Base-by-base conservation (phyloP, 2,888 invertebrate genomes). In the Heliconius sara region DNA sequence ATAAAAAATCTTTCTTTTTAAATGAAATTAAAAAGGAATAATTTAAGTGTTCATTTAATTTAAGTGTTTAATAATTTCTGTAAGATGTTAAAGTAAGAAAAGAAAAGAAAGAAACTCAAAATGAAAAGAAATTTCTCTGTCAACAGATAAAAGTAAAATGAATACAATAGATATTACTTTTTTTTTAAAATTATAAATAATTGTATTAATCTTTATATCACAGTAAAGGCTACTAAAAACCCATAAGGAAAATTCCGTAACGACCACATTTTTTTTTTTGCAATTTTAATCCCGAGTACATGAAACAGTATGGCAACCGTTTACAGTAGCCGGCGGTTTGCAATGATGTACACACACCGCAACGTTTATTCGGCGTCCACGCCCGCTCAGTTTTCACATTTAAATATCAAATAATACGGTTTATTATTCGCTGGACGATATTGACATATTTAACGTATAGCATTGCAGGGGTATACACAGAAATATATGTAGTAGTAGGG, bases 401-500 rank as follows among this genome's bases (percentile, higher is more conserved):
- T 82, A 81, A 81, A 79, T 19, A 30, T 27, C 63, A 75, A 47
- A 81, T 73, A 79, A 81, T 81, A 84, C 68, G 78, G 82, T 83
- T 82, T 78, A 81, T 80, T 83, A 78, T 83, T 72, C 76, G 71
- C 65, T 80, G 82, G 72, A 75, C 67, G 60, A 75, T 80, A 79
- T 84, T 83, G 82, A 84, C 82, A 80, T 78, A 82, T 84, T 83
- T 79, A 70, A 79, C 72, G 78, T 83, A 77, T 81, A 81, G 82
- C 76, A 75, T 79, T 81, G 80, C 80, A 81, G n/a, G 13, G 25
- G 43, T 81, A 82, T 82, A 83, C 80, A 67, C 65, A 77, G 73
- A 83, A 80, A 30, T 57, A 79, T 83, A 83, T 79, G 80, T 80
- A 82, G 86, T 80, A 82, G 86, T 85, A 84, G 75, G 43, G 83